These are phyloP conservation scores for Oceanodroma leucorhoa DNA, from an alignment of 2,797 vertebrate genomes.

Conservation along the genomic window DNA sequence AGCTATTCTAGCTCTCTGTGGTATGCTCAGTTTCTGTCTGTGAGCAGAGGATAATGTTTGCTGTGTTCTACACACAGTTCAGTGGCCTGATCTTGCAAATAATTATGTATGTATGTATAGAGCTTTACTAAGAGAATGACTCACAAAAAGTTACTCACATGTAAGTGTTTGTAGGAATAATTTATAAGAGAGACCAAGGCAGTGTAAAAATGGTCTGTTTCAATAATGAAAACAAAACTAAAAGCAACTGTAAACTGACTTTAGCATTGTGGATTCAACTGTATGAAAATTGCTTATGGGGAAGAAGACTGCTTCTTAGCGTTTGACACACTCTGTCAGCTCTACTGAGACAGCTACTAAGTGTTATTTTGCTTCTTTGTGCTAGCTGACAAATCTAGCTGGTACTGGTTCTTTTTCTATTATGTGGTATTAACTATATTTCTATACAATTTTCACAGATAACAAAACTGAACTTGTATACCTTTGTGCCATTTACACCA, in stretches of 20 bases:
- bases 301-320: neutral
- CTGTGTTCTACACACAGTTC: neutral
- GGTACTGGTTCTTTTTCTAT: neutral
- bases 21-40: neutral
- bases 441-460: neutral
- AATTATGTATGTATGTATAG: neutral
- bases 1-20: neutral
- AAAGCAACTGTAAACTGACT: neutral
- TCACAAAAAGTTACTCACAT: neutral
- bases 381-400: neutral
- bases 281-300: neutral
- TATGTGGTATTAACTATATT: neutral
- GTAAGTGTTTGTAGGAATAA: neutral
- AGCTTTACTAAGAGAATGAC: neutral
- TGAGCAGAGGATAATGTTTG: neutral
- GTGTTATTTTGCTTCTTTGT: neutral
- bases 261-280: neutral
- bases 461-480: neutral
- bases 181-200: neutral
- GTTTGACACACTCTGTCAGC: neutral
- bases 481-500: neutral
- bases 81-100: neutral
- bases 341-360: neutral
- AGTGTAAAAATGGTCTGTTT: neutral
- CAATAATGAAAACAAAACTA: neutral